Conservation (phyloP, 2,888 invertebrate species). For the Pachliopta kotzebuea region DNA sequence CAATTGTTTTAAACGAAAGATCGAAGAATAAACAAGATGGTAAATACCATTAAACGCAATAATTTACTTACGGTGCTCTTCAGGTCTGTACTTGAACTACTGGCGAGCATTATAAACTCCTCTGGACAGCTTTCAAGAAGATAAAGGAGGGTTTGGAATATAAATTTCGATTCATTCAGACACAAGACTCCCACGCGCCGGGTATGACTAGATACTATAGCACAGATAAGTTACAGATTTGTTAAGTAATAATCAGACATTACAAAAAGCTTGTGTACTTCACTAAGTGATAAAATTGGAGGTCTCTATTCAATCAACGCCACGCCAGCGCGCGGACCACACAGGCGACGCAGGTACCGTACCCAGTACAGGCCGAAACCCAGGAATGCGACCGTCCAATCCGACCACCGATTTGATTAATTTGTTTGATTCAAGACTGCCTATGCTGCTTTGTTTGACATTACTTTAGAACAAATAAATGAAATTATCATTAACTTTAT, state of each 20-base stretch:
- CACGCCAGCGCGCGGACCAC: constrained; percentile 49
- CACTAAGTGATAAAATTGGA: constrained; percentile 17
- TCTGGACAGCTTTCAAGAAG: background rate
- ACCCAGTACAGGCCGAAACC: constrained; percentile 31
- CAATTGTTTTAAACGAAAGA: too few species aligned
- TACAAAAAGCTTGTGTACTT: constrained; percentile 17
- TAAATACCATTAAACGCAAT: too few species aligned
- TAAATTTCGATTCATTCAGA: background rate
- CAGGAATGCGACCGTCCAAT: constrained; percentile 26
- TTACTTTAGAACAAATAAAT: background rate
- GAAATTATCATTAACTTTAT: background rate
- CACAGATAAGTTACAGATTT: constrained; percentile 7
- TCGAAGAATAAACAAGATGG: too few species aligned
- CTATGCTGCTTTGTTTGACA: constrained; percentile 30
- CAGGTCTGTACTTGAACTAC: background rate
- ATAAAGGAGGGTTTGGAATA: background rate
- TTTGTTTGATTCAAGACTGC: constrained; percentile 25
- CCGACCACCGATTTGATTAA: constrained; percentile 29
- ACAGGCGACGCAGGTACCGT: constrained; percentile 55
- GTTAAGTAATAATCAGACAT: constrained; percentile 12
- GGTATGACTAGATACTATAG: background rate
- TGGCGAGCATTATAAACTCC: background rate
- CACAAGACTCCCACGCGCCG: constrained; percentile 6
- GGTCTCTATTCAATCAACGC: constrained; percentile 33
- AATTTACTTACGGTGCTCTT: background rate